Conservation (phyloP, 2,113 vertebrate species). For the Eudyptes chrysolophus region DNA sequence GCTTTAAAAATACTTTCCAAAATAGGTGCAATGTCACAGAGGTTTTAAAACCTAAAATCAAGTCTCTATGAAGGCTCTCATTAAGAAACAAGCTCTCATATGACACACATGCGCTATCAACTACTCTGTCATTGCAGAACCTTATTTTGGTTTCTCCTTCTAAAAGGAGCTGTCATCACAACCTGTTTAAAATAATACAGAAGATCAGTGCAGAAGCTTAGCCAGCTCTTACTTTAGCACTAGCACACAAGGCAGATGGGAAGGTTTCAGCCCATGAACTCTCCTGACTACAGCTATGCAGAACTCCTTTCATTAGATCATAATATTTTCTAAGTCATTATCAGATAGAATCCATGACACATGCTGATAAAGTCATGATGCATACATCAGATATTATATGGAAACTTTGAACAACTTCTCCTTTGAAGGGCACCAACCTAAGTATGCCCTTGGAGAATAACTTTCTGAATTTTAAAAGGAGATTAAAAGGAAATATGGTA, state of each 20-base stretch:
- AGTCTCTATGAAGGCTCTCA: neutral
- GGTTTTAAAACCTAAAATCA: neutral
- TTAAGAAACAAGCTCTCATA: neutral
- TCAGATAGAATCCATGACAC: neutral
- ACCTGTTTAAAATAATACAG: neutral
- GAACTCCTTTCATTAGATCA: neutral
- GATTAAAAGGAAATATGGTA: neutral
- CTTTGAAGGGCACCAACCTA: neutral
- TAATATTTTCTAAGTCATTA: neutral
- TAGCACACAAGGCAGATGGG: neutral
- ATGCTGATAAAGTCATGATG: neutral
- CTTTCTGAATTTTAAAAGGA: neutral
- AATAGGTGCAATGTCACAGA: neutral
- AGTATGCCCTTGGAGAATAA: neutral
- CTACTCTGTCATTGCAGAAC: neutral
- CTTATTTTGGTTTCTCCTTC: neutral
- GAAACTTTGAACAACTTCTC: constrained; percentile 25
- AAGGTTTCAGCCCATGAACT: neutral
- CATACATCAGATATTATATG: neutral
- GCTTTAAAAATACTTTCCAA: neutral
- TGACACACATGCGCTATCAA: neutral
- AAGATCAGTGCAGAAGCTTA: neutral
- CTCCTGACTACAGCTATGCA: neutral
- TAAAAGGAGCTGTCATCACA: constrained; percentile 32
- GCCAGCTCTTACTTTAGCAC: neutral